Base-by-base conservation (phyloP, 2,888 invertebrate genomes). In the Troides oblongomaculatus region DNA sequence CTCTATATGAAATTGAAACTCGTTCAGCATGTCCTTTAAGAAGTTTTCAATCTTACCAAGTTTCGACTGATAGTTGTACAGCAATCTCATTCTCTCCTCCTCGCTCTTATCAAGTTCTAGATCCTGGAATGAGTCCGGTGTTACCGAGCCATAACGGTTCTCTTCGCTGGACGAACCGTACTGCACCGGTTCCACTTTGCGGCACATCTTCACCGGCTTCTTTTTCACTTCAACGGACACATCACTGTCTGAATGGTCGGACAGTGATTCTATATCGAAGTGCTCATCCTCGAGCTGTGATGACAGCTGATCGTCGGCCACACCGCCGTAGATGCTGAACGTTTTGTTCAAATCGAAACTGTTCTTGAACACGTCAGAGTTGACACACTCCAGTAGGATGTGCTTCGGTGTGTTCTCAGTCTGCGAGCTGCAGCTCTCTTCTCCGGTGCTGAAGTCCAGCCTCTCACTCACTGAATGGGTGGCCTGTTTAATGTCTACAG, bases 321-420 rank as follows among this genome's bases (percentile, higher is more conserved):
- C 78, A 0, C 78, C 81, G 72, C 89, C 88, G 30, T 85, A 86
- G 17, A 87, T 75, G 75, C 91, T 88, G 60, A 89, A 89, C 0
- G 92, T 88, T 64, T 81, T 82, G 66, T 84, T 85, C 43, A 92
- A 88, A 77, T 92, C 85, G 30, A 92, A 84, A 0, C 81, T 79
- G 72, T 82, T 86, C 2, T 81, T 83, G 67, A 90, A 89, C 2
- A 83, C 64, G n/a, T 91, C 88, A 0, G 86, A 84, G 10, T 81
- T 84, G 64, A 81, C 81, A 57, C 83, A 83, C 46, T 89, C 85
- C 1, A 92, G 71, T 0, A 84, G 75, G 7, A 88, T 81, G 66
- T 90, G 89, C 77, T 87, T 90, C 0, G 92, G 92, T 4, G 92
- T 92, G 65, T 92, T 92, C 72, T 92, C 92, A 2, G 83, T 70